Evolutionary conservation across 2,797 vertebrate species (phyloP).

Genomic region (Siniperca undulata): DNA sequence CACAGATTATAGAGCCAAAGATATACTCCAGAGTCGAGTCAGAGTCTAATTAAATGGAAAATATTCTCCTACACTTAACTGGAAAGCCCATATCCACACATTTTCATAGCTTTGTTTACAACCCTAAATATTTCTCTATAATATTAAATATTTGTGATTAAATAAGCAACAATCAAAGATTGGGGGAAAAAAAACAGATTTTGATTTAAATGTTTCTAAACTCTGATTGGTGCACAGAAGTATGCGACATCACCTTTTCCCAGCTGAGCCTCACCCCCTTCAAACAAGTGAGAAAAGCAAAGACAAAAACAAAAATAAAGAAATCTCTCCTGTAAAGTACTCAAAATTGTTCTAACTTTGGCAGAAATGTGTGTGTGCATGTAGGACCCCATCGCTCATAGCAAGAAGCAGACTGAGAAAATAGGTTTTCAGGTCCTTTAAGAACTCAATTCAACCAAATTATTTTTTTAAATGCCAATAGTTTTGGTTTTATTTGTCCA

Average conservation of each 20-base stretch:
- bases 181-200: background rate
- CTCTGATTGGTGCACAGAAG: background rate
- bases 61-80: background rate
- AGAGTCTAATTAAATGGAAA: constrained; percentile 11
- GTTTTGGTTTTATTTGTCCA: background rate
- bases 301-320: background rate
- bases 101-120: background rate
- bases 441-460: background rate
- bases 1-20: constrained; percentile 1
- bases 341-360: background rate
- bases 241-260: background rate
- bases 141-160: background rate
- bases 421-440: background rate
- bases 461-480: too few species aligned
- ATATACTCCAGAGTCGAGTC: constrained; percentile 2
- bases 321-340: background rate
- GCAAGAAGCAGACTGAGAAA: background rate
- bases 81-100: background rate
- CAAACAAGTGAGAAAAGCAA: background rate
- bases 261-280: background rate
- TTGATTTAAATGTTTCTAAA: background rate
- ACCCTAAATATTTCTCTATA: background rate
- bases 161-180: background rate
- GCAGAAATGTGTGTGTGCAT: background rate
- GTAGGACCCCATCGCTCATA: background rate